Evolutionary conservation across 2,113 vertebrate genomes (phyloP), one percentile per base, ranked within the genome.

Genomic region (Alethe castanea): DNA sequence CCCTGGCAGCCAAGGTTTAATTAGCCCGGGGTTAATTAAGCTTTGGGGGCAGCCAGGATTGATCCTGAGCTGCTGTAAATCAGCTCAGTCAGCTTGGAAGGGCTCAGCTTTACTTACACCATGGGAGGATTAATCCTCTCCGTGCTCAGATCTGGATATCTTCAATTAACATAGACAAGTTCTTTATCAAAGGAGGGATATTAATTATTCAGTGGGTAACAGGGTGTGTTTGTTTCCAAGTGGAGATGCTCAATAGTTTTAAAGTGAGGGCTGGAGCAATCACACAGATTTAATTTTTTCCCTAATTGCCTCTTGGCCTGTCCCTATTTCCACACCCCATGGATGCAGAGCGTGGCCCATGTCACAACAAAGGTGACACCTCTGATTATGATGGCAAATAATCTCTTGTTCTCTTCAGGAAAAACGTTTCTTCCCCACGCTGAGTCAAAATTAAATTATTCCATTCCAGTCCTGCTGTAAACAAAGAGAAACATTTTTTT

Each of bases 331-430:
- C 8, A 0, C 6, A 8, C 31, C 14, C 18, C 31, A 11, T 8
- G 48, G 69, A 31, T 2, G 1, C 6, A 1, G 25, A 47, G 67
- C 0, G 0, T 14, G 62, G 31, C 10, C 20, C 3, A 0, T 2
- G 42, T 60, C 26, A n/a, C 57, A 47, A 0, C 2, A 1, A 19
- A 47, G 33, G 7, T n/a, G 62, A 38, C 11, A 14, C 18, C 18
- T n/a, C 35, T 60, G 18, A 22, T 85, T n/a, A 6, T 8, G 19
- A 17, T 14, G 40, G 35, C 50, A 67, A 67, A 35, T 9, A 54
- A 12, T 24, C 31, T 2, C 22, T 64, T 59, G 11, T 11, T 81
- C 44, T 31, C 48, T 35, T 48, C 76, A 33, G n/a, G 36, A 54
- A 40, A 53, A 67, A 26, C 0, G 0, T 38, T 74, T 82, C 15